phyloP scores from a whole-genome alignment of 2,888 invertebrate species.

The Macrophya annulata region DNA sequence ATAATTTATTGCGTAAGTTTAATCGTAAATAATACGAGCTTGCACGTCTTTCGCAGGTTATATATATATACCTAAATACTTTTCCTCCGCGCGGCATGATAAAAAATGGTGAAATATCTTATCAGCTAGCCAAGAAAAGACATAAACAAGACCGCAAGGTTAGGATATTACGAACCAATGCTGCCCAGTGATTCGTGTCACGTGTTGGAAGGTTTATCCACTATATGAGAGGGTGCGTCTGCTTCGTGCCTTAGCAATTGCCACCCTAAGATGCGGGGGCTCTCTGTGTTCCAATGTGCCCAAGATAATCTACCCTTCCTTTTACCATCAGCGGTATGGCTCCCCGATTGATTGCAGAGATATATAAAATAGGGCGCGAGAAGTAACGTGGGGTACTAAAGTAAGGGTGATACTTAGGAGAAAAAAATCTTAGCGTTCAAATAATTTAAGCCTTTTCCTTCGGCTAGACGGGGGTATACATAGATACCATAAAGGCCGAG shows the following conservation, averaged over 20 bases:
- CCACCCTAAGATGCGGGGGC: neutral
- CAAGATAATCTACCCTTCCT: constrained; percentile 30
- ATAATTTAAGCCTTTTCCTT: neutral
- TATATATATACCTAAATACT: neutral
- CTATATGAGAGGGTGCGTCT: constrained; percentile 15
- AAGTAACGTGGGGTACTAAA: neutral
- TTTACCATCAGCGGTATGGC: constrained; percentile 5
- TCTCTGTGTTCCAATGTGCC: constrained; percentile 12
- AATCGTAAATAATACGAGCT: constrained; percentile 1
- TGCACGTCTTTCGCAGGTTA: neutral
- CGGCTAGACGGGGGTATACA: neutral
- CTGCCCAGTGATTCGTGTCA: constrained; percentile 26
- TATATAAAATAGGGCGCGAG: neutral
- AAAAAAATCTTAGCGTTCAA: neutral
- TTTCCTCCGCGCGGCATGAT: too few species aligned
- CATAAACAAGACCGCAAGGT: neutral
- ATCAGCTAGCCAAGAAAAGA: constrained; percentile 9
- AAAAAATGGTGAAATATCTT: neutral
- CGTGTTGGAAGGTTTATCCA: constrained; percentile 15
- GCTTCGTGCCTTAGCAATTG: neutral
- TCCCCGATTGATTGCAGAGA: constrained; percentile 34
- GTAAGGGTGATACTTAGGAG: neutral
- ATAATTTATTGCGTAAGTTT: constrained; percentile 30
- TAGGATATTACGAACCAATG: constrained; percentile 19
- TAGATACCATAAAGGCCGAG: neutral